These are phyloP conservation scores for Anniella stebbinsi DNA, from an alignment of 2,797 vertebrate genomes.

Conservation along the genomic window DNA sequence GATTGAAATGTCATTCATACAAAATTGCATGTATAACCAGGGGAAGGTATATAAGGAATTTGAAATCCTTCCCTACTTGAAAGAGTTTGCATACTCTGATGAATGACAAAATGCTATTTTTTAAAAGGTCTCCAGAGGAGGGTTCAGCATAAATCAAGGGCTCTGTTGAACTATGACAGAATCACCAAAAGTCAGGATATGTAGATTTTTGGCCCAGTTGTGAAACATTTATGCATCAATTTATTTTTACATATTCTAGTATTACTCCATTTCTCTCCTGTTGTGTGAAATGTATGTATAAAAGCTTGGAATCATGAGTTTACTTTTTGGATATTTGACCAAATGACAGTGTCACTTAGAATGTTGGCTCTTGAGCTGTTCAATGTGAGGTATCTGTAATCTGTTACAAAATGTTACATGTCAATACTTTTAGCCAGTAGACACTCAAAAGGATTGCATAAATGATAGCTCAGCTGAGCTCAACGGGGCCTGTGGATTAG, in stretches of 20 bases:
- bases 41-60: slow-evolving; percentile 1
- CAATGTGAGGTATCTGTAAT: background rate
- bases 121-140: background rate
- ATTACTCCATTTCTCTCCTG: background rate
- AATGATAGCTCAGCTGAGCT: background rate
- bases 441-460: background rate
- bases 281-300: too few species aligned
- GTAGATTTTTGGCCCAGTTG: slow-evolving; percentile 5
- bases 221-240: background rate
- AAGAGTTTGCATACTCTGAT: background rate
- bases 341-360: background rate
- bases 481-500: background rate
- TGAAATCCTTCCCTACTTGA: background rate
- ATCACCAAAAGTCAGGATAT: slow-evolving; percentile 3
- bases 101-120: slow-evolving; percentile 24
- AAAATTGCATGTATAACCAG: background rate
- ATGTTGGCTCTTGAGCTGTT: background rate
- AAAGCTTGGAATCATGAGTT: background rate
- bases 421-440: background rate
- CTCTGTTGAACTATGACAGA: slow-evolving; percentile 5
- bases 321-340: background rate
- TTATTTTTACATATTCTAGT: slow-evolving; percentile 10
- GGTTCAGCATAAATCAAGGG: slow-evolving; percentile 13
- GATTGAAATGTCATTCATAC: background rate
- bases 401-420: slow-evolving; percentile 5